These are phyloP conservation scores for Rhineura floridana DNA, from an alignment of 2,113 vertebrate species.

Conservation along the genomic window DNA sequence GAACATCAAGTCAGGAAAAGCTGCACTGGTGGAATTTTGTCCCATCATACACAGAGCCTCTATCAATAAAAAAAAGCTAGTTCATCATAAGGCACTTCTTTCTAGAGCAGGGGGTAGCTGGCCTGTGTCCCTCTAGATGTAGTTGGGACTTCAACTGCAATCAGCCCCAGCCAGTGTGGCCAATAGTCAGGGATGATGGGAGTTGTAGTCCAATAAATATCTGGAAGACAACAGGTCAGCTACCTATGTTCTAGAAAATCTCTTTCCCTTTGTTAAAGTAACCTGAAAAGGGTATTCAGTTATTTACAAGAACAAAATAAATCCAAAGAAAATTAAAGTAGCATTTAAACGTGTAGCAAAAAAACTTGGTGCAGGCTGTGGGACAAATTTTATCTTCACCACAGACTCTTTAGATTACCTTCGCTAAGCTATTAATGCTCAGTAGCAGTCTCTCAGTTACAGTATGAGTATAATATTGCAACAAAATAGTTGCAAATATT, in stretches of 20 bases:
- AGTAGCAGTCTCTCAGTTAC: background rate
- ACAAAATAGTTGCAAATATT: background rate
- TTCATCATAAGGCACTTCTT: background rate
- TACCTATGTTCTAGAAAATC: too few species aligned
- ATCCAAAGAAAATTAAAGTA: background rate
- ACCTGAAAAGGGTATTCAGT: background rate
- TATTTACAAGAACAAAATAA: background rate
- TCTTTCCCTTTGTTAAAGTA: background rate
- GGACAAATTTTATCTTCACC: background rate
- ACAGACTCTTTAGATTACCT: background rate
- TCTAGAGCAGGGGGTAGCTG: too few species aligned
- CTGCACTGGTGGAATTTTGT: background rate
- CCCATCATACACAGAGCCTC: background rate
- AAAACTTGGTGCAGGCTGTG: too few species aligned
- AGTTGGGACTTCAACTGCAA: too few species aligned
- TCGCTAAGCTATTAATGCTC: background rate
- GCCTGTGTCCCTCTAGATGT: too few species aligned
- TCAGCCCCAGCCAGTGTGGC: too few species aligned
- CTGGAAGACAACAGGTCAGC: too few species aligned
- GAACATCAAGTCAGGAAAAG: background rate
- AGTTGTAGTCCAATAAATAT: too few species aligned
- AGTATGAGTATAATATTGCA: background rate
- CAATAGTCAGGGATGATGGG: too few species aligned
- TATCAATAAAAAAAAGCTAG: background rate
- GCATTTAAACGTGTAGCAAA: background rate